Base-by-base conservation (phyloP, 2,888 invertebrate genomes). In the Drepanosiphum platanoidis region DNA sequence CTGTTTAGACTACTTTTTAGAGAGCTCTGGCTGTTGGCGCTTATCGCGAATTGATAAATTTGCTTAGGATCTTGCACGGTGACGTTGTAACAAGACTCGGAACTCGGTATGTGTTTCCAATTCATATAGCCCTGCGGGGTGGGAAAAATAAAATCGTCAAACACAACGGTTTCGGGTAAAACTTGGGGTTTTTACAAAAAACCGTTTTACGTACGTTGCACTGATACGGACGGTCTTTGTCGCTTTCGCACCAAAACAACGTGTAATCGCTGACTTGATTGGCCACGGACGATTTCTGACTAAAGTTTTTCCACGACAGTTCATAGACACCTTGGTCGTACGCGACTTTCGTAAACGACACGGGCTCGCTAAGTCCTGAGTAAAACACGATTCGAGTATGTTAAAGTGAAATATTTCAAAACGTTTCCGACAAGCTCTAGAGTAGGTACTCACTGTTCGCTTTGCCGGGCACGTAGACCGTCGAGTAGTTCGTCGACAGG, bases 1-100 rank as follows among this genome's bases (percentile, higher is more conserved):
- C 58, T 36, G 27, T 9, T 27, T 8, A 58, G 11, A 15, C 22
- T 27, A 27, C 36, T 75, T 18, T 5, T 64, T 30, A 1, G 9
- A n/a, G 91, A 92, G 5, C 89, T 89, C 0, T 90, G 90, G 68
- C 92, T 93, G 88, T 96, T 95, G 0, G 95, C 95, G 8, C 96
- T 93, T 87, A 96, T 94, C 1, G 96, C 96, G 91, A 96, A 95
- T 88, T 92, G 95, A 89, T 92, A 94, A 52, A 92, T 92, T 86
- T 90, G 89, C 86, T 90, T 90, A 81, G 92, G 91, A 87, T 90
- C 91, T 87, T 92, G 91, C 32, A 94, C 91, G 36, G 93, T 92
- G 88, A 93, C 91, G 72, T 93, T 92, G 88, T 92, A 89, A 42
- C 90, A 89, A 27, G 89, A 90, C 88, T 91, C 90, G 89, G 91